A percentile compares a stretch with the other conserved stretches of the same genome.
Evolutionary conservation across 1,140 invertebrate genomes (phyloP).

Genomic region (Drosophila mauritiana): DNA sequence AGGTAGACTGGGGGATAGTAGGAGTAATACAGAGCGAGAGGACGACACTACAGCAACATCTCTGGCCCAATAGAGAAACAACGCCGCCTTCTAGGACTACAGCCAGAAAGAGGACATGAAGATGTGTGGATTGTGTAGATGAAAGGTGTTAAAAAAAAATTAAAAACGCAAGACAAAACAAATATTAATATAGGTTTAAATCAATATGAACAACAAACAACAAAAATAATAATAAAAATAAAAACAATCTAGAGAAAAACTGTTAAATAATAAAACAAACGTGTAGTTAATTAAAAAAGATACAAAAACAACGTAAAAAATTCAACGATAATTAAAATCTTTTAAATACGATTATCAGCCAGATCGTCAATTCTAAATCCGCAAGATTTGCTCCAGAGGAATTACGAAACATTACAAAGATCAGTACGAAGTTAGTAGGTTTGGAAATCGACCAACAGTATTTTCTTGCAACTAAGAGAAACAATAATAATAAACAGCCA

Average conservation of each 20-base stretch:
- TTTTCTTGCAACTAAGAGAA: slow-evolving; percentile 72
- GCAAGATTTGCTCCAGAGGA: slow-evolving; percentile 5
- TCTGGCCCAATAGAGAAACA: slow-evolving; percentile 35
- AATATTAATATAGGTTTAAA: neutral
- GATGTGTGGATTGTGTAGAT: slow-evolving; percentile 17
- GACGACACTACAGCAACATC: slow-evolving; percentile 39
- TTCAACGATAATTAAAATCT: neutral
- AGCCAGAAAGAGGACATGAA: slow-evolving; percentile 2
- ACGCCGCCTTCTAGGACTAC: slow-evolving; percentile 33
- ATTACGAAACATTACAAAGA: neutral
- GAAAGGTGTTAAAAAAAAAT: neutral
- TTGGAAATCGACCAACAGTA: slow-evolving; percentile 57
- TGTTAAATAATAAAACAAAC: neutral
- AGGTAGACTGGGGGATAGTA: neutral
- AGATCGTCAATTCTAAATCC: slow-evolving; percentile 3
- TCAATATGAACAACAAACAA: neutral
- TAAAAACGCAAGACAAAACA: neutral
- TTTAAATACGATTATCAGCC: slow-evolving; percentile 2
- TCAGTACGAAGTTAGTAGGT: slow-evolving; percentile 25
- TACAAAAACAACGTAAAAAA: neutral
- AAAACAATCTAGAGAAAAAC: neutral
- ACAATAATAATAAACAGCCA: slow-evolving; percentile 51
- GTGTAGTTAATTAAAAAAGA: neutral
- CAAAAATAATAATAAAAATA: too few relatives aligned
- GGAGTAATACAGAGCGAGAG: slow-evolving; percentile 24